Conservation (phyloP, 30 jellyfish, hydroid and myxozoan genomes). For the Rhopilema esculentum region DNA sequence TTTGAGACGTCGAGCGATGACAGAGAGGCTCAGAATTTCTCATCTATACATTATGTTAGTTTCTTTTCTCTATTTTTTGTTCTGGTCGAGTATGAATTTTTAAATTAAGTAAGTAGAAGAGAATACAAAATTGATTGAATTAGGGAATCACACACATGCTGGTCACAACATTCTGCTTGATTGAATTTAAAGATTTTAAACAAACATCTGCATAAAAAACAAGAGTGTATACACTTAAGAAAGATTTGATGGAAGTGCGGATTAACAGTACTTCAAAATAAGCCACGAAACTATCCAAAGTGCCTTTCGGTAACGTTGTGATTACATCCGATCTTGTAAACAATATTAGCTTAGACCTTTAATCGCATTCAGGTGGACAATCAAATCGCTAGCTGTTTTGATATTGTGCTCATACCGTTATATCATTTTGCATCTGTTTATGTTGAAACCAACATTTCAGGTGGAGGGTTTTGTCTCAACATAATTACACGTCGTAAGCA, state of each 20-base stretch:
- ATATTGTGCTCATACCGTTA: background rate
- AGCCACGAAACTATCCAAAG: background rate
- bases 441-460: background rate
- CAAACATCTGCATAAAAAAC: background rate
- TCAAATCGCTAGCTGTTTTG: background rate
- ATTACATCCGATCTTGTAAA: background rate
- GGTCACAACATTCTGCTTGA: background rate
- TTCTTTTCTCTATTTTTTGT: background rate
- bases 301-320: background rate
- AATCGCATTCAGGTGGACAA: background rate
- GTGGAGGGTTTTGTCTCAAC: background rate
- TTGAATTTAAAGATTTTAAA: background rate
- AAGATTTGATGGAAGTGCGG: background rate
- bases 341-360: background rate
- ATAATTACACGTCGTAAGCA: background rate
- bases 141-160: background rate
- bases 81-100: background rate
- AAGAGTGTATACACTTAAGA: background rate
- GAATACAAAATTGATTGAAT: background rate
- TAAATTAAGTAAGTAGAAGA: background rate
- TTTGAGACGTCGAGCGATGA: too few species aligned
- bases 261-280: background rate
- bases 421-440: background rate
- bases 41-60: background rate
- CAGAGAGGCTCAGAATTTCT: too few species aligned